Evolutionary conservation across 2,888 invertebrate species (phyloP).

Genomic region (Apocheima hispidaria): DNA sequence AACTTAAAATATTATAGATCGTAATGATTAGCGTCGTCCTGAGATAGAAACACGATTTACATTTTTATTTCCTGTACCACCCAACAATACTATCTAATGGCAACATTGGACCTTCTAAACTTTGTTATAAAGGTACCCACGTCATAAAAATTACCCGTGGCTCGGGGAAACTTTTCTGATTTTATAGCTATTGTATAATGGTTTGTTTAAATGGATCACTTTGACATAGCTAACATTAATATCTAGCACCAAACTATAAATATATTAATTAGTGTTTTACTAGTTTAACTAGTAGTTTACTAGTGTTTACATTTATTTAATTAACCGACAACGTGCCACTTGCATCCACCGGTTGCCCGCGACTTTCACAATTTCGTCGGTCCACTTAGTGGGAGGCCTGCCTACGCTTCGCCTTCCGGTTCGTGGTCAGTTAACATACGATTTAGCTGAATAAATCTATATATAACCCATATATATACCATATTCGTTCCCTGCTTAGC

Average conservation of each 20-base stretch:
- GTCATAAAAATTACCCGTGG: constrained; percentile 23
- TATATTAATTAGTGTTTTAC: too few relatives aligned
- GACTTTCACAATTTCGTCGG: too few relatives aligned
- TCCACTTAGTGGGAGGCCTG: too few relatives aligned
- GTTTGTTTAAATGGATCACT: constrained; percentile 9
- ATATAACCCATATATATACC: constrained; percentile 41
- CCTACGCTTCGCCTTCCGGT: too few relatives aligned
- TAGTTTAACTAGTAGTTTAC: too few relatives aligned
- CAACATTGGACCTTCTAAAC: constrained; percentile 29
- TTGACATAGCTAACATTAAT: not conserved
- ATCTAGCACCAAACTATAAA: too few relatives aligned
- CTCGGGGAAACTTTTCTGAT: constrained; percentile 30
- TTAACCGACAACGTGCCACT: too few relatives aligned
- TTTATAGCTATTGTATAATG: constrained; percentile 11
- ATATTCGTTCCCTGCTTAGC: constrained; percentile 43
- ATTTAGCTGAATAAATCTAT: too few relatives aligned
- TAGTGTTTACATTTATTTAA: too few relatives aligned
- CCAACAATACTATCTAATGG: constrained; percentile 27
- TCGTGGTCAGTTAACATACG: too few relatives aligned
- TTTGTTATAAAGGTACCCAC: constrained; percentile 36
- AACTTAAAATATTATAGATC: too few relatives aligned
- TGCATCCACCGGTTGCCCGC: too few relatives aligned
- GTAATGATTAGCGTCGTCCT: not conserved
- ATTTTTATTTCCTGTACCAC: constrained; percentile 32
- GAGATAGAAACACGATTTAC: constrained; percentile 26